phyloP scores from a whole-genome alignment of 2,113 vertebrate species.

The Pygoscelis antarcticus region DNA sequence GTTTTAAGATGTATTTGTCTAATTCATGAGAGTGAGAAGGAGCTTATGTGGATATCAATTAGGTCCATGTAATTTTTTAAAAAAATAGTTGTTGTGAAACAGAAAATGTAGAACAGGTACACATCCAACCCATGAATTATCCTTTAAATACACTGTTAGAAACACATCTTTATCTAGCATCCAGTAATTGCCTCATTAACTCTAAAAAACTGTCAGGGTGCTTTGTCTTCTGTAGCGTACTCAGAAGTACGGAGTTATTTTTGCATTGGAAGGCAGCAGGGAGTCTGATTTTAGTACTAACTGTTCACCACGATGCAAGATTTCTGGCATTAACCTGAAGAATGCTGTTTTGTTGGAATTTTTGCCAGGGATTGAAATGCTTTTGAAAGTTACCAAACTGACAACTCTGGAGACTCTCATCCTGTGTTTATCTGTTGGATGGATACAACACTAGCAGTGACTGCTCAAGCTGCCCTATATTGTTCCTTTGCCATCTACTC shows the following conservation, averaged over 20 bases:
- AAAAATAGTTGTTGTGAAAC: not conserved
- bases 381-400: not conserved
- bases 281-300: slow-evolving; percentile 7
- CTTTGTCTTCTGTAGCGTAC: not conserved
- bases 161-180: not conserved
- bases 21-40: not conserved
- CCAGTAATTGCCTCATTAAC: not conserved
- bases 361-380: not conserved
- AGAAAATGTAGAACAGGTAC: not conserved
- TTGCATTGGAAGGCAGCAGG: slow-evolving; percentile 3
- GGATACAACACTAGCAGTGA: not conserved
- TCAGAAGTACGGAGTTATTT: slow-evolving; percentile 4
- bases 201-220: not conserved
- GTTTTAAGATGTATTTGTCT: not conserved
- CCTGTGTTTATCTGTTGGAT: not conserved
- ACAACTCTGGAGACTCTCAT: not conserved
- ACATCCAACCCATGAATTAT: not conserved
- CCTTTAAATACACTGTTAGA: not conserved
- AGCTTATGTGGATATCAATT: not conserved
- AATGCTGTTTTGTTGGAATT: not conserved
- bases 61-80: not conserved
- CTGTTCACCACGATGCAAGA: not conserved
- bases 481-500: not conserved
- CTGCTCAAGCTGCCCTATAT: not conserved
- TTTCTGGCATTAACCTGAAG: not conserved